These are phyloP conservation scores for Vicugna pacos DNA, from an alignment of 2,113 vertebrate species.

Conservation along the genomic window DNA sequence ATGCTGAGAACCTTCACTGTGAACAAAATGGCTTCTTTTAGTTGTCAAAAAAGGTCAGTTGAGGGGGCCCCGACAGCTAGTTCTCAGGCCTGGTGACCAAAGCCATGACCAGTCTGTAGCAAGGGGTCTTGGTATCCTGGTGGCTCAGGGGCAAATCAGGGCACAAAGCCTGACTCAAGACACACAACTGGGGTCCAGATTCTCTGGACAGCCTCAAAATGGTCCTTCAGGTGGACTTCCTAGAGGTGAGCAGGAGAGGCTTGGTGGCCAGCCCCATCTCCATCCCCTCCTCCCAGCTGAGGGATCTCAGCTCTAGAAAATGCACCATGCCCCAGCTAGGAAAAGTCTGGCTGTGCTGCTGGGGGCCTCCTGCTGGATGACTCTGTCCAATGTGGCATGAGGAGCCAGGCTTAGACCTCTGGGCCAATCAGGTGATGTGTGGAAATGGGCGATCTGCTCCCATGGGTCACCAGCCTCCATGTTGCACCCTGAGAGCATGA, in stretches of 20 bases:
- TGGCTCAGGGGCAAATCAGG: conserved; percentile 4
- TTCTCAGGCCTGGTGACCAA: neutral
- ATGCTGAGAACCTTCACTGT: neutral
- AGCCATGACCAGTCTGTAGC: neutral
- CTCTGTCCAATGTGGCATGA: neutral
- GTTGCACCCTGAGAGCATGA: neutral
- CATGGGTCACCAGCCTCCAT: neutral
- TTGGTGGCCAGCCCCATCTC: neutral
- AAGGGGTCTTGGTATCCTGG: neutral
- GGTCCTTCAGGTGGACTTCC: neutral
- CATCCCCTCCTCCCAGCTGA: neutral
- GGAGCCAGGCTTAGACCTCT: neutral
- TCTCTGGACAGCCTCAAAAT: neutral
- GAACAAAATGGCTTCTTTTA: neutral
- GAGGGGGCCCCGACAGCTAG: conserved; percentile 47
- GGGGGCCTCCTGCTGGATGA: neutral
- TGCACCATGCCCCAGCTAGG: neutral
- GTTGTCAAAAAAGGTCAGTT: conserved; percentile 30
- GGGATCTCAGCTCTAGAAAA: neutral
- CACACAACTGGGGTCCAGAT: neutral
- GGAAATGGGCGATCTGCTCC: neutral
- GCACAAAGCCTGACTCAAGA: neutral
- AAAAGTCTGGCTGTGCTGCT: neutral
- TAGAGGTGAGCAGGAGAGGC: neutral
- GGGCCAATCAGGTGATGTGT: neutral